Evolutionary conservation across 2,113 vertebrate genomes (phyloP).

Genomic region (Agelaius phoeniceus): DNA sequence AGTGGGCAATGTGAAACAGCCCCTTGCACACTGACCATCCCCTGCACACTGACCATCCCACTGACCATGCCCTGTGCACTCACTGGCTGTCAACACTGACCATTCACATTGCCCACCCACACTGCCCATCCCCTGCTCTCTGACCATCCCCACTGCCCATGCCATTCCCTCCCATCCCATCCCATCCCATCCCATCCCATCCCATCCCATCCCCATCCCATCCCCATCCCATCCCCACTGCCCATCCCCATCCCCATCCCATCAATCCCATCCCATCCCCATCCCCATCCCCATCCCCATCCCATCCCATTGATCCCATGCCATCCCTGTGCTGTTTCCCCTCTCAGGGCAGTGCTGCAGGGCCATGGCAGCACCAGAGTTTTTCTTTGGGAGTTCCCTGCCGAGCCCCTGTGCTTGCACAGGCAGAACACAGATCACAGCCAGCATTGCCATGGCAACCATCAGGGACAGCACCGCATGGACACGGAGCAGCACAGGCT

Average conservation of each 20-base stretch:
- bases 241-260: too few relatives aligned
- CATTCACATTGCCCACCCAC: background rate
- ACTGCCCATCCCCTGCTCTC: background rate
- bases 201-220: too few relatives aligned
- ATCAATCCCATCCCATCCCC: too few relatives aligned
- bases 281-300: too few relatives aligned
- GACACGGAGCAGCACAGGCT: background rate
- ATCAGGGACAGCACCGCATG: background rate
- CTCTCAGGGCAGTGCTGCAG: background rate
- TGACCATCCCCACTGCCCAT: background rate
- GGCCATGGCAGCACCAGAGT: background rate
- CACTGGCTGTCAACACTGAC: too few relatives aligned
- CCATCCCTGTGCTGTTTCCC: background rate
- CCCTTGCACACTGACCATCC: background rate
- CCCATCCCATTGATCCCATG: too few relatives aligned
- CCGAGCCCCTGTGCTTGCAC: background rate
- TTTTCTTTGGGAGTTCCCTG: background rate
- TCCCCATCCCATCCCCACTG: too few relatives aligned
- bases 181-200: too few relatives aligned
- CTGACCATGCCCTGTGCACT: background rate
- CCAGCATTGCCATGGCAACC: conserved; percentile 1
- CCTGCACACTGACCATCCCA: background rate
- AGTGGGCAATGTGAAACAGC: background rate
- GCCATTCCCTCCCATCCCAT: too few relatives aligned
- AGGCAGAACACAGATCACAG: background rate